Conservation (phyloP, 2,888 invertebrate species). For the Agrotis exclamationis region DNA sequence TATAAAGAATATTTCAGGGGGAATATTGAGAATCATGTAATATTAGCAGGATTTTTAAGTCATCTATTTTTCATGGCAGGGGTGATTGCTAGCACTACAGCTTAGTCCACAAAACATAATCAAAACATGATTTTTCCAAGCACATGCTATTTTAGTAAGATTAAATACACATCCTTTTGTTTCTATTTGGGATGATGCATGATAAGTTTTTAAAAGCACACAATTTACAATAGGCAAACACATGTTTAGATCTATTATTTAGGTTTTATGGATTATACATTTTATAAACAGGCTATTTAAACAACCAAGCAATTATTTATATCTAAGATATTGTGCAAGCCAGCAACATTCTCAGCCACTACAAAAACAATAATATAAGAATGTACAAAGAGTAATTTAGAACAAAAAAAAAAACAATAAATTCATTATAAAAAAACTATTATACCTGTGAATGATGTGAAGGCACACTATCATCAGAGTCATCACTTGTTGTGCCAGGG, state of each 20-base stretch:
- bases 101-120: slow-evolving; percentile 8
- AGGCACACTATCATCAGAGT: slow-evolving; percentile 95
- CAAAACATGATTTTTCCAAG: neutral
- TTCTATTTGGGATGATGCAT: slow-evolving; percentile 6
- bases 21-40: neutral
- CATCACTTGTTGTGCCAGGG: slow-evolving; percentile 95
- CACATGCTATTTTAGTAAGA: slow-evolving; percentile 21
- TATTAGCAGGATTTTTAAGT: neutral
- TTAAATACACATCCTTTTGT: neutral
- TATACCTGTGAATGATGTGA: slow-evolving; percentile 92
- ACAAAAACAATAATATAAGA: slow-evolving; percentile 4
- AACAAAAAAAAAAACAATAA: neutral
- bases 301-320: slow-evolving; percentile 13
- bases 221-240: neutral
- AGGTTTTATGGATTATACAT: neutral
- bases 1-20: too few species aligned
- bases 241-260: slow-evolving; percentile 5
- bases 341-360: slow-evolving; percentile 2
- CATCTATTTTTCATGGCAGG: neutral
- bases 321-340: neutral
- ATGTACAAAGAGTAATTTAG: neutral
- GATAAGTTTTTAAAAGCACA: neutral
- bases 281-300: slow-evolving; percentile 9
- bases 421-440: neutral
- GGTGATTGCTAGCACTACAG: slow-evolving; percentile 25